These are phyloP conservation scores for Theristicus caerulescens DNA, from an alignment of 2,113 vertebrate species.

Conservation along the genomic window DNA sequence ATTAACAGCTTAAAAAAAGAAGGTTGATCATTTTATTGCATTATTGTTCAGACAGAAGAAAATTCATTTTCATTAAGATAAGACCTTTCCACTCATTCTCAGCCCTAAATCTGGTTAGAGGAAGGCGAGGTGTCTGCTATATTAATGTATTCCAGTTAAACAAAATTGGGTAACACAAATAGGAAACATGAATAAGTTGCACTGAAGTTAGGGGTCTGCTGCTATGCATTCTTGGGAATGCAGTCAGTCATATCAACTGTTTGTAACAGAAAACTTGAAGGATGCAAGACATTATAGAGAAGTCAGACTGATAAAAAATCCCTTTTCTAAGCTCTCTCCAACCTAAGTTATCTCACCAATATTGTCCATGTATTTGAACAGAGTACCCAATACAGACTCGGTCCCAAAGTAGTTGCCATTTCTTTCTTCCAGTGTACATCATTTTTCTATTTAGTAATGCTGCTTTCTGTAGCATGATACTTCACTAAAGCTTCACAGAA, in stretches of 20 bases:
- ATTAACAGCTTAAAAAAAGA: conserved; percentile 45
- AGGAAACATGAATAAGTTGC: neutral
- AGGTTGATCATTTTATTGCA: conserved; percentile 6
- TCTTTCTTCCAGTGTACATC: neutral
- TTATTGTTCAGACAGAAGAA: conserved; percentile 57
- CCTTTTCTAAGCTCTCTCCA: neutral
- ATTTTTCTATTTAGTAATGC: neutral
- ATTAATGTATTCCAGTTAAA: conserved; percentile 37
- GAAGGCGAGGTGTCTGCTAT: conserved; percentile 12
- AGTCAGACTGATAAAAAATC: neutral
- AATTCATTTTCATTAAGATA: conserved; percentile 60
- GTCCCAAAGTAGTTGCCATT: neutral
- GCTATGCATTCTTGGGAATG: neutral
- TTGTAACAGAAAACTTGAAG: neutral
- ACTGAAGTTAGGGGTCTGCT: neutral
- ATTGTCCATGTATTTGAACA: neutral
- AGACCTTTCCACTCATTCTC: conserved; percentile 46
- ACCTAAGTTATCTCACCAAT: neutral
- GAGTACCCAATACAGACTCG: neutral
- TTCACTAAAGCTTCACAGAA: neutral
- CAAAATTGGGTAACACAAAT: neutral
- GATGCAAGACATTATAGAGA: neutral
- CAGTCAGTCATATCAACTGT: neutral
- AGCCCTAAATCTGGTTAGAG: conserved; percentile 49
- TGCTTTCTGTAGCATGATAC: neutral